Evolutionary conservation across 2,797 vertebrate species (phyloP), one percentile per base, ranked within the genome.

Genomic region (Rhodeus uyekii): DNA sequence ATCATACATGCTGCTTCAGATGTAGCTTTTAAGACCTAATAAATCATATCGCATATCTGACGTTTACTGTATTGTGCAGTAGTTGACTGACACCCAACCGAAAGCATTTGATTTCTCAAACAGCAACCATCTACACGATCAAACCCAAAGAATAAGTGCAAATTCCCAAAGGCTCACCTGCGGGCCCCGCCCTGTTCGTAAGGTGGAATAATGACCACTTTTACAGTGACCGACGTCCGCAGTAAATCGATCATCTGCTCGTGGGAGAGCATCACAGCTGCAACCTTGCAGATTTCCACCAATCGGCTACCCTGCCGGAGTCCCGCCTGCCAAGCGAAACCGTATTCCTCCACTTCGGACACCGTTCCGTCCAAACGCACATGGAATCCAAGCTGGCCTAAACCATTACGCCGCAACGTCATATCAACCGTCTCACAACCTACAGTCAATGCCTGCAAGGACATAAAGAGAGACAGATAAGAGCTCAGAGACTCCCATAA

Each of bases 241-340:
- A 99, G 93, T 12, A 98, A 93, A 92, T 99, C 97, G 0, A 99
- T 96, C 97, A 98, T 98, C 92, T 99, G 97, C 73, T 99, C 97
- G 0, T 99, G 97, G 36, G 92, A 96, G 10, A 99, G 93, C 0
- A 97, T 97, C 83, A 97, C 96, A 0, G 97, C 96, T 0, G 97
- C 97, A 74, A 98, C 97, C 83, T 98, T 99, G 93, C 97, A 98
- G 88, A 98, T 97, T 90, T 98, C 97, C 58, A 98, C 96, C 72
- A 98, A 87, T 0, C 97, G 95, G 87, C 97, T 98, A 75, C 97
- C 97, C 76, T 97, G 96, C 19, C 97, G 94, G 75, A 99, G 92
- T 0, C 97, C 97, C 0, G 98, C 97, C 88, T 98, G 97, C 98
- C 98, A 99, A 83, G 98, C 98, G 5, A 99, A 99, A 36, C 98